Conservation (phyloP, 2,113 vertebrate species). For the Corythaeola cristata region DNA sequence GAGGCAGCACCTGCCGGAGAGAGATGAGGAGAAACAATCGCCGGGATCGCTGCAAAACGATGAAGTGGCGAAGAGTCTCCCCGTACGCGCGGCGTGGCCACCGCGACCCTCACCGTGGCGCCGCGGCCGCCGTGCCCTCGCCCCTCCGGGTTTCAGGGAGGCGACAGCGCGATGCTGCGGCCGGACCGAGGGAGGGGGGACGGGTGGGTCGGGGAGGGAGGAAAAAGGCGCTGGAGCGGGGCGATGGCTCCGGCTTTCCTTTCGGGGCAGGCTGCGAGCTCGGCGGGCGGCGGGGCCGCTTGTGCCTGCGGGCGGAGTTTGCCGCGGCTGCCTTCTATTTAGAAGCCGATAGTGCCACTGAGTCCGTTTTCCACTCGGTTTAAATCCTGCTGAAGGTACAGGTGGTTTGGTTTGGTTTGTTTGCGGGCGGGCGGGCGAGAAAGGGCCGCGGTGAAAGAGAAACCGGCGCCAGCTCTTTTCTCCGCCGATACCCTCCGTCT, state of each 20-base stretch:
- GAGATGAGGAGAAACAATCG: too few species aligned
- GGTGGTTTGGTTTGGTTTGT: not conserved
- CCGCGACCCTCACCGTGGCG: not conserved
- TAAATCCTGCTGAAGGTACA: not conserved
- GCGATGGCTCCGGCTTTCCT: not conserved
- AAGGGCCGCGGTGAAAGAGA: not conserved
- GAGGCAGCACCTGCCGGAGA: not conserved
- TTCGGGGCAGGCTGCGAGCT: not conserved
- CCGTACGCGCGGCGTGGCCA: too few species aligned
- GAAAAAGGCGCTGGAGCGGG: not conserved
- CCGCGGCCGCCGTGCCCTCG: not conserved
- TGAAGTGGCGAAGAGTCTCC: too few species aligned
- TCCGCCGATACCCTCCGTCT: not conserved
- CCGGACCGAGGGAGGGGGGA: not conserved
- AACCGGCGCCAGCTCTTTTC: not conserved
- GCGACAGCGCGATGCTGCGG: not conserved
- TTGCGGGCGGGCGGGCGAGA: not conserved
- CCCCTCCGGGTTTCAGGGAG: not conserved
- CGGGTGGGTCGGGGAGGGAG: too few species aligned
- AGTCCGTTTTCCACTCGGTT: not conserved
- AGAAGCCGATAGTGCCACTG: not conserved
- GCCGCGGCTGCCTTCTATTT: not conserved
- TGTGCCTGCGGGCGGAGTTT: not conserved
- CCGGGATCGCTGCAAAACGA: not conserved
- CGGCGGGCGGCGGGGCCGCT: not conserved